These are phyloP conservation scores for Plectrocnemia conspersa DNA, from an alignment of 1,140 invertebrate genomes.

Conservation along the genomic window DNA sequence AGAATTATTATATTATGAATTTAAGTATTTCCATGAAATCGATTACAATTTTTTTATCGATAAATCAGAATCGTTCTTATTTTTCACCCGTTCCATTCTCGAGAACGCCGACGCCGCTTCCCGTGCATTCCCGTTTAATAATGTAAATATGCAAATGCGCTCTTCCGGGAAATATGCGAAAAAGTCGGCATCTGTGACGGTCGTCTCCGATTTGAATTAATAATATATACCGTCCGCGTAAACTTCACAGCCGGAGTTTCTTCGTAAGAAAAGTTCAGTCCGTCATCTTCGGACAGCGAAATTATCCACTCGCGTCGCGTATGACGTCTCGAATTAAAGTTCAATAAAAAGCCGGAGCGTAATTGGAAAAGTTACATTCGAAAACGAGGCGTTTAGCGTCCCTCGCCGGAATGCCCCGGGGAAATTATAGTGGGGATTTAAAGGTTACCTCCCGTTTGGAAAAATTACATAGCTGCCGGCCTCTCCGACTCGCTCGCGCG, in stretches of 20 bases:
- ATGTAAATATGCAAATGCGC: slow-evolving; percentile 9
- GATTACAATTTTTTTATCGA: too few species aligned
- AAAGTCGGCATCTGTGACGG: not conserved
- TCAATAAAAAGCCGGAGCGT: slow-evolving; percentile 20
- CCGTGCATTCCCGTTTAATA: slow-evolving; percentile 4
- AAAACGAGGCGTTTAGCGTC: slow-evolving; percentile 33
- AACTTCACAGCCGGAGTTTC: too few species aligned
- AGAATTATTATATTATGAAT: too few species aligned
- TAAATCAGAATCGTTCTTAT: too few species aligned
- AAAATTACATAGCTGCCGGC: slow-evolving; percentile 32
- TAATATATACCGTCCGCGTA: slow-evolving; percentile 3
- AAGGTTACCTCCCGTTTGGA: slow-evolving; percentile 35
- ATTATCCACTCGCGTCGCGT: not conserved
- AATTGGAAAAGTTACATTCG: slow-evolving; percentile 35
- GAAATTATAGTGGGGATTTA: slow-evolving; percentile 37
- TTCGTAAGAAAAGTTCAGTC: not conserved
- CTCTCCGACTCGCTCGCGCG: too few species aligned
- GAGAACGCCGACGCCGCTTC: not conserved
- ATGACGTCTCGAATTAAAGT: slow-evolving; percentile 20
- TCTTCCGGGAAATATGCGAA: not conserved
- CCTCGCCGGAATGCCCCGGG: slow-evolving; percentile 23
- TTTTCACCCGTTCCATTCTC: too few species aligned
- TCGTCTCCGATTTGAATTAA: slow-evolving; percentile 5
- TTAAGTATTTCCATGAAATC: too few species aligned
- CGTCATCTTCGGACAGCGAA: not conserved